Percentiles rank a stretch among this genome's conserved stretches.
Conservation (phyloP, 2,888 invertebrate species). For the Blastobasis adustella region DNA sequence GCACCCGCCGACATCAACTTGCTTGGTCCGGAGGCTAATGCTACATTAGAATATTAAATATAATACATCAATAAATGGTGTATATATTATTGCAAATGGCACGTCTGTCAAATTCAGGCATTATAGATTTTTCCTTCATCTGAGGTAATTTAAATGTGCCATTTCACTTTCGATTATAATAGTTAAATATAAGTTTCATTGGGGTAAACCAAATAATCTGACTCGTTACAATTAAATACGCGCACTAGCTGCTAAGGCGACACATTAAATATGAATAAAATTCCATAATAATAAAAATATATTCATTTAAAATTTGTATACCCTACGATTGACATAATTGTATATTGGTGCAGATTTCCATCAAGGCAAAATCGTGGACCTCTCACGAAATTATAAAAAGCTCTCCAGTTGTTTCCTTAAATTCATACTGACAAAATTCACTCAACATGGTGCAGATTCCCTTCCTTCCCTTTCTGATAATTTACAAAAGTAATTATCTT, state of each 20-base stretch:
- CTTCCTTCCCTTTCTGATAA: too few relatives aligned
- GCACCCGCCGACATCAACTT: constrained; percentile 43
- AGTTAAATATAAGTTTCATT: constrained; percentile 19
- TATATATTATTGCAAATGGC: constrained; percentile 31
- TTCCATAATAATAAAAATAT: constrained; percentile 49
- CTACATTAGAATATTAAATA: too few relatives aligned
- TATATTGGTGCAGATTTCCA: constrained; percentile 48
- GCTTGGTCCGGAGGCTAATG: constrained; percentile 1
- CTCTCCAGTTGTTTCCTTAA: constrained; percentile 11
- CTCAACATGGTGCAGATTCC: neutral
- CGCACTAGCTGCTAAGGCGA: constrained; percentile 69
- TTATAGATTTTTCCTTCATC: constrained; percentile 7
- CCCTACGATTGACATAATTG: constrained; percentile 36
- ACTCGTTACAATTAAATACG: constrained; percentile 26
- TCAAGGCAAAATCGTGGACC: constrained; percentile 35
- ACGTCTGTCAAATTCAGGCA: constrained; percentile 27
- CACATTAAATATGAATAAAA: constrained; percentile 42
- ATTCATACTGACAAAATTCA: neutral
- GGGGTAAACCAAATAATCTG: constrained; percentile 30
- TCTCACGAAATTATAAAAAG: constrained; percentile 21
- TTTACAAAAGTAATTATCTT: too few relatives aligned
- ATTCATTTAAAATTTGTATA: constrained; percentile 34
- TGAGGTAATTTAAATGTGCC: constrained; percentile 19
- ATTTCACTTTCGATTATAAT: constrained; percentile 15
- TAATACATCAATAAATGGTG: constrained; percentile 19